Conservation (phyloP, 37 sponge, comb jelly and placozoan species). For the Bolinopsis microptera region DNA sequence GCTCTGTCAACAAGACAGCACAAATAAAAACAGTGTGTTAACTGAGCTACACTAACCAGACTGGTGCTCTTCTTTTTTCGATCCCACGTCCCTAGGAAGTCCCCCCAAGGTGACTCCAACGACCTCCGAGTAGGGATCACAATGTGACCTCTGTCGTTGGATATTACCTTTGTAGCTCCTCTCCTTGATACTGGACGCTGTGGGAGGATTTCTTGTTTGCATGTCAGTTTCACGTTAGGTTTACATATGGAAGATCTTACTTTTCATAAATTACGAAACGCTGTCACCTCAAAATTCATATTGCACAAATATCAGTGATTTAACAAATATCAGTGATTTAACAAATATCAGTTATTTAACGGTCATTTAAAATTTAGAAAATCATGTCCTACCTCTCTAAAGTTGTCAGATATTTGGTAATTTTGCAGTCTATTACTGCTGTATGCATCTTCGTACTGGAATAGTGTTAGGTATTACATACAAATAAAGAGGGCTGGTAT, state of each 20-base stretch:
- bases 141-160: constrained; percentile 50
- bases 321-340: too few relatives aligned
- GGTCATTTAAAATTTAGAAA: too few relatives aligned
- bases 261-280: too few relatives aligned
- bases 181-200: constrained; percentile 25
- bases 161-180: constrained; percentile 23
- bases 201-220: background rate
- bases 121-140: background rate
- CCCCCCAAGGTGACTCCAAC: constrained; percentile 38
- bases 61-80: background rate
- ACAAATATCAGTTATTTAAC: too few relatives aligned
- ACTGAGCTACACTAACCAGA: too few relatives aligned
- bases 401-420: constrained; percentile 5
- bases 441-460: constrained; percentile 59
- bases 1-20: too few relatives aligned
- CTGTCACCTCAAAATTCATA: too few relatives aligned
- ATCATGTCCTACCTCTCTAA: background rate
- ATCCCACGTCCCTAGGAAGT: constrained; percentile 42
- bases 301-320: too few relatives aligned
- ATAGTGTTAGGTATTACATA: background rate
- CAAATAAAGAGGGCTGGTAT: background rate
- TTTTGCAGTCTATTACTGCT: constrained; percentile 39
- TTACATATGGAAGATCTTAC: too few relatives aligned
- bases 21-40: too few relatives aligned
- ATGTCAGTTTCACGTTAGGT: too few relatives aligned